Evolutionary conservation across 92 coral and sea anemone species (phyloP).

Genomic region (Palythoa grandis): DNA sequence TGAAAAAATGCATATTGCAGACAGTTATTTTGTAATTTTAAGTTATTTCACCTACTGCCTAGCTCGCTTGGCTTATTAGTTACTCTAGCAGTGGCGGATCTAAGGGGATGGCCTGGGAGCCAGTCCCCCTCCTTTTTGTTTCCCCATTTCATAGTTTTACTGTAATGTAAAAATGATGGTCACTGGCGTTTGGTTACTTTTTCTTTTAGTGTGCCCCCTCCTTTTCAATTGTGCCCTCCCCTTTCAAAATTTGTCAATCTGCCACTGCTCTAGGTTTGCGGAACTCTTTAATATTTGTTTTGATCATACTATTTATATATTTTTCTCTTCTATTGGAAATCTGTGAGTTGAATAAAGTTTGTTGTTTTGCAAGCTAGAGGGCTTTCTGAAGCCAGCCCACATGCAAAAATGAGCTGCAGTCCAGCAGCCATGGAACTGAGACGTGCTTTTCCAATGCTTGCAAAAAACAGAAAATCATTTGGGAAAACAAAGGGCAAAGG

Average conservation of each 20-base stretch:
- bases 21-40: no score
- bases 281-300: neutral
- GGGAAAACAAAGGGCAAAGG: constrained; percentile 41
- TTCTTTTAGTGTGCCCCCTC: constrained; percentile 1
- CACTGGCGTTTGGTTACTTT: neutral
- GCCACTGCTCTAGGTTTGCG: neutral
- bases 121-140: neutral
- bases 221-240: neutral
- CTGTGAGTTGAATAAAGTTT: constrained; percentile 13
- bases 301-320: neutral
- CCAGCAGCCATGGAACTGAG: constrained; percentile 42
- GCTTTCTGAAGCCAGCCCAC: constrained; percentile 26
- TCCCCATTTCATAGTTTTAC: neutral
- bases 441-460: constrained; percentile 58
- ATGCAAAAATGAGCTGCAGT: constrained; percentile 17
- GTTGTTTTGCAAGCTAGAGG: constrained; percentile 10
- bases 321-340: neutral
- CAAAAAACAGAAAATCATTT: constrained; percentile 38
- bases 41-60: no score
- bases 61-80: no score
- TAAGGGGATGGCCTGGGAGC: no score
- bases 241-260: neutral
- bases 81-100: no score
- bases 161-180: neutral
- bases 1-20: no score